phyloP scores from a whole-genome alignment of 2,113 vertebrate species.

The Rattus norvegicus region DNA sequence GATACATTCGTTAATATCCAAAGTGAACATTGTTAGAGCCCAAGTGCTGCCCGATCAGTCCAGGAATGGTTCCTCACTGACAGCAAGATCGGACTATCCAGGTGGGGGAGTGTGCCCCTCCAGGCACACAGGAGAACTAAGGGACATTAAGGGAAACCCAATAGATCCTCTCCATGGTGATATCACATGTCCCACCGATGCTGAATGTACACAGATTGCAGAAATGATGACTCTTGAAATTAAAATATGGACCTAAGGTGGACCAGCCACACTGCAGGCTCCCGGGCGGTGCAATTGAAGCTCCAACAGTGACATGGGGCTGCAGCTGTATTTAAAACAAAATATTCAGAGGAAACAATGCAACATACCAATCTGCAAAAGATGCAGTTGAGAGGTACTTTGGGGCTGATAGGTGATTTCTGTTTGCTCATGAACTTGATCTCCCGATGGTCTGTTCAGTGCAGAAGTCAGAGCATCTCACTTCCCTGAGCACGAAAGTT shows the following conservation, averaged over 20 bases:
- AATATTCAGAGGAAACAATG: not conserved
- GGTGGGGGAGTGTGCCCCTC: not conserved
- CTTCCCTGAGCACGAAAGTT: not conserved
- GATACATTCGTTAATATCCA: not conserved
- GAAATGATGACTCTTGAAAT: not conserved
- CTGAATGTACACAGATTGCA: not conserved
- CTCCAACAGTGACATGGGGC: not conserved
- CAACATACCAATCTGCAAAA: accelerated
- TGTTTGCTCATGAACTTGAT: not conserved
- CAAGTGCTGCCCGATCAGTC: not conserved
- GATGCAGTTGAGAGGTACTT: not conserved
- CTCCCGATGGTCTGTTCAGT: accelerated
- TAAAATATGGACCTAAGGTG: not conserved
- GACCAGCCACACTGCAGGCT: not conserved
- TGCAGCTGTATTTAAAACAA: not conserved
- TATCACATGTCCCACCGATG: not conserved
- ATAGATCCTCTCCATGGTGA: not conserved
- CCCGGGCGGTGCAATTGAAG: not conserved
- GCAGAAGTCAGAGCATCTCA: not conserved
- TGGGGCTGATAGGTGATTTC: not conserved
- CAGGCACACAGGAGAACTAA: not conserved
- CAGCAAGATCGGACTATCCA: not conserved
- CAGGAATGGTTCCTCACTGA: not conserved
- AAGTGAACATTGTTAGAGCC: not conserved
- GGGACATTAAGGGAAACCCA: not conserved